Evolutionary conservation across 1,140 invertebrate species (phyloP), one percentile per base, ranked within the genome.

Genomic region (Arion vulgaris): DNA sequence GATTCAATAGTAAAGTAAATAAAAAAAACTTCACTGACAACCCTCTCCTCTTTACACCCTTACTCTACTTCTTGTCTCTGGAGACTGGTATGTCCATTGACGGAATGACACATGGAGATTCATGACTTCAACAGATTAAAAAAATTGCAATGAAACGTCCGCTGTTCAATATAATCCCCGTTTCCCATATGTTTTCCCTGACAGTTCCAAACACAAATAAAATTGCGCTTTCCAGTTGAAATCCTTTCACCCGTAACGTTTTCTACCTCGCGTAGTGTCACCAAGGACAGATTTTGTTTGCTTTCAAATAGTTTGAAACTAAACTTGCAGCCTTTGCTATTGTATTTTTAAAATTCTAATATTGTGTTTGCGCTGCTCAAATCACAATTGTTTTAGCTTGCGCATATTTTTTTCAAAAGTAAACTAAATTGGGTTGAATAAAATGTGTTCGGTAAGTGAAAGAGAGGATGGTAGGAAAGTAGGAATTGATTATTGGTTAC

Each of bases 41-140:
- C 11, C 62, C 28, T 66, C n/a, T 32, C 17, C n/a, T 32, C 28
- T 9, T 28, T 66, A n/a, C 62, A 66, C 62, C 62, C 62, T 17
- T 66, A 32, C n/a, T 66, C 32, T 66, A 66, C 62, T 28, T 66
- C 5, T 32, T 32, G 17, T 32, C 62, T 32, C 62, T 23, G 11
- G 62, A 32, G 62, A 66, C 62, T 66, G 62, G 32, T 32, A 66
- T 66, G 28, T 66, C 17, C 28, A 32, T 66, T 66, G 62, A 28
- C 62, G 62, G 62, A 66, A 66, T 28, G 62, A 66, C 32, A 66
- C 62, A 66, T 66, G 62, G n/a, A 66, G 32, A 66, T 66, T 28
- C 62, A 7, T 32, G 19, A 66, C 28, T 28, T n/a, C 62, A 32
- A 9, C 5, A 66, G 11, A 28, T 34, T n/a, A 66, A 62, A 28